phyloP scores from a whole-genome alignment of 2,797 vertebrate genomes.

The Gobio occitaniae region DNA sequence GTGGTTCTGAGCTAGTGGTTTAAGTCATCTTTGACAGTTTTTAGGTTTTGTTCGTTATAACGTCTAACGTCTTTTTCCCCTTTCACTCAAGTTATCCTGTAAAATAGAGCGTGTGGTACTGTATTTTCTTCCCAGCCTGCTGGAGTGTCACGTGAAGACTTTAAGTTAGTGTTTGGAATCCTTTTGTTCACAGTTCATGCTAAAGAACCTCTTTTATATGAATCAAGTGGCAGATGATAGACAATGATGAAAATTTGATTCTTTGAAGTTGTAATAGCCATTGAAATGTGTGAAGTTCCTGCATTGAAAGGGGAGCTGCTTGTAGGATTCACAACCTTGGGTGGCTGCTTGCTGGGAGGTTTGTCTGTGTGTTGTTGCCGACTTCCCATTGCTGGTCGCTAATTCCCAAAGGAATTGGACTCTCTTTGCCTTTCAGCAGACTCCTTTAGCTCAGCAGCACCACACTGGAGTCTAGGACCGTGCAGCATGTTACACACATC shows the following conservation, averaged over 20 bases:
- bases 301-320: constrained; percentile 89
- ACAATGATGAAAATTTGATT: constrained; percentile 99
- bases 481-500: constrained; percentile 7
- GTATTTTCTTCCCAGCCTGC: constrained; percentile 42
- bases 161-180: constrained; percentile 39
- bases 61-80: not conserved
- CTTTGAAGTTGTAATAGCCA: constrained; percentile 99
- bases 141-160: constrained; percentile 46
- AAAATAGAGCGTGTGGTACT: constrained; percentile 18
- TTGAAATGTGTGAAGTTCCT: constrained; percentile 99
- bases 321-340: constrained; percentile 89
- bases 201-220: constrained; percentile 88
- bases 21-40: constrained; percentile 1
- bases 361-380: constrained; percentile 83
- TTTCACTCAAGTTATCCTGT: not conserved
- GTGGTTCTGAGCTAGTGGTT: constrained; percentile 1
- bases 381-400: constrained; percentile 92
- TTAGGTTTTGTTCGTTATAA: not conserved
- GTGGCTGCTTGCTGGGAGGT: constrained; percentile 96
- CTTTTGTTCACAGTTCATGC: constrained; percentile 89
- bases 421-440: constrained; percentile 76
- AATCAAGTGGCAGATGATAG: constrained; percentile 92
- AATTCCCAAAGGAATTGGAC: constrained; percentile 83
- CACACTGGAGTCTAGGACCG: constrained; percentile 70
- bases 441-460: constrained; percentile 70